Evolutionary conservation across 2,888 invertebrate species (phyloP).

Genomic region (Acleris laterana): DNA sequence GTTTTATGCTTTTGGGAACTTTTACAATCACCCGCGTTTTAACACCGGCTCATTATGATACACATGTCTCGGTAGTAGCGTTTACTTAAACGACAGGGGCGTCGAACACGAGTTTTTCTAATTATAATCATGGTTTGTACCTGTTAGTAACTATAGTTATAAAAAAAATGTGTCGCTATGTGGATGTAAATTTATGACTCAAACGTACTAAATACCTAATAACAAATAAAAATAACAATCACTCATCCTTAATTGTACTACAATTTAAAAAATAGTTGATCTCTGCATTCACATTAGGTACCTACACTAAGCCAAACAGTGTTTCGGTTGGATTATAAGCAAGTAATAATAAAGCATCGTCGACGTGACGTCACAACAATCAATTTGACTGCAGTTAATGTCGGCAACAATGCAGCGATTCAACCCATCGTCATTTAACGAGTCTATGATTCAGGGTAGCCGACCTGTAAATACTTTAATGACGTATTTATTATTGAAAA

Average conservation of each 20-base stretch:
- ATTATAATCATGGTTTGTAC: neutral
- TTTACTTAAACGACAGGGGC: conserved; percentile 18
- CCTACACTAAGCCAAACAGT: conserved; percentile 16
- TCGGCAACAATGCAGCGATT: too few species aligned
- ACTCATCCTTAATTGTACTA: too few species aligned
- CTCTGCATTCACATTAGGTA: neutral
- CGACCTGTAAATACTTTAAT: neutral
- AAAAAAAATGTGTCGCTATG: neutral
- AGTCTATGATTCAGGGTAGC: neutral
- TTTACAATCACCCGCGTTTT: conserved; percentile 57
- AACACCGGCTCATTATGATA: conserved; percentile 26
- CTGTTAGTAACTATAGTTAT: neutral
- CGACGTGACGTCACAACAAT: conserved; percentile 21
- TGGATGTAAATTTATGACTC: neutral
- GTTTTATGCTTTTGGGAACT: conserved; percentile 64
- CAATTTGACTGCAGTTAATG: conserved; percentile 17
- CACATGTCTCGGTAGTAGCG: conserved; percentile 4
- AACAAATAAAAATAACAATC: too few species aligned
- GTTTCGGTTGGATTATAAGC: too few species aligned
- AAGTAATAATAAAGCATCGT: conserved; percentile 11
- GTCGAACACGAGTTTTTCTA: too few species aligned
- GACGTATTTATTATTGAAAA: neutral
- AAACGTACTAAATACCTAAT: too few species aligned
- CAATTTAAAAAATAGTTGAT: too few species aligned
- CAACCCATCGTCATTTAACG: neutral